Evolutionary conservation across 2,888 invertebrate genomes (phyloP), one percentile per base, ranked within the genome.

Genomic region (Leptopilina myrica): DNA sequence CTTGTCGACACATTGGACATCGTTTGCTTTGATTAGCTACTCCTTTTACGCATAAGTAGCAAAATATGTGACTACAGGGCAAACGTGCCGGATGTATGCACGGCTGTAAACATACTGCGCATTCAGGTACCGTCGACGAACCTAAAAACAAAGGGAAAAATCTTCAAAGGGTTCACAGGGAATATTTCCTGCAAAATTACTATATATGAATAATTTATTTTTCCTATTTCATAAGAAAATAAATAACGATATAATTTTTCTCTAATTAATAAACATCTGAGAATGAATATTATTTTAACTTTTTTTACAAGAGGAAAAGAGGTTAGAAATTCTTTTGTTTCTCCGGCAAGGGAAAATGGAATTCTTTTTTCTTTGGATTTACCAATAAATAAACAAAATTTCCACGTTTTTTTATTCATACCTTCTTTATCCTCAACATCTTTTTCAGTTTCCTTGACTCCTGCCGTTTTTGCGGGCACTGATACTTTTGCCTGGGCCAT

Each of bases 21-120:
- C 95, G 94, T 89, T 95, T 96, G 88, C 96, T 97, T 91, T 97
- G 96, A 89, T 96, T 96, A 2, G 96, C 95, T 87, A 97, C 95
- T 85, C 97, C 99, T 94, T 99, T 99, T 3, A 98, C 96, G 92
- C 98, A 99, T 7, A 99, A 93, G 91, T 97, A 99, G 92, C 98
- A 99, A 92, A 99, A 99, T 81, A 98, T 95, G 91, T 99, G 99
- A n/a, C 95, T 95, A 92, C 98, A 99, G 0, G 98, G 98, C 73
- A 99, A 93, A 88, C 96, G 94, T 0, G 98, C 97, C n/a, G 98
- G 98, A 92, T 98, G 97, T 84, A 98, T 95, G 90, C 96, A 97
- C 53, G 95, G 94, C 92, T 98, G 98, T 77, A 98, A 93, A 90
- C 98, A 99, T 64, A 99, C 96, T 8, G 98, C 96, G 93, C 98